phyloP scores from a whole-genome alignment of 1,140 invertebrate species.

The Stratiolaelaps scimitus region DNA sequence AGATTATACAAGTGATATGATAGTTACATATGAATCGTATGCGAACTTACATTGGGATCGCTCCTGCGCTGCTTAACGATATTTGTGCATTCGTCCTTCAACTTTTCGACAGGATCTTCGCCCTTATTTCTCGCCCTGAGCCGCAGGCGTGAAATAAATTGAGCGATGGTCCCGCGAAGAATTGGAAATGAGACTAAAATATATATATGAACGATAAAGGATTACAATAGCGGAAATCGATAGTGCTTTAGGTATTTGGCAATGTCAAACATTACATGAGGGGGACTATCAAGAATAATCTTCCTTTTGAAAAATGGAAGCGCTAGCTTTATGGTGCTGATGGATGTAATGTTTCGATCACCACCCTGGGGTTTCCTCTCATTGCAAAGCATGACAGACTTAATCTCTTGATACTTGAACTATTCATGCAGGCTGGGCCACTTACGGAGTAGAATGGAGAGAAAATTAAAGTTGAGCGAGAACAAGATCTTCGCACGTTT shows the following conservation, averaged over 20 bases:
- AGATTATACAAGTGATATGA: no score
- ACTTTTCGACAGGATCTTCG: background rate
- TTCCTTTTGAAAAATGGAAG: no score
- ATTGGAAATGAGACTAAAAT: conserved; percentile 14
- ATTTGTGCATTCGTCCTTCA: background rate
- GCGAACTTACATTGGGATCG: background rate
- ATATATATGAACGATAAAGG: background rate
- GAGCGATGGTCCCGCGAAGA: background rate
- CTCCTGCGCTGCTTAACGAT: background rate
- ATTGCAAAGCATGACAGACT: no score
- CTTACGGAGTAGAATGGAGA: background rate
- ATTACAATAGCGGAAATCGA: no score
- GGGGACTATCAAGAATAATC: no score
- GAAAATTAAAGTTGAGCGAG: background rate
- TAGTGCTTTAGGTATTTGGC: no score
- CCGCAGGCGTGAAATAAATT: background rate
- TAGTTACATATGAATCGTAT: no score
- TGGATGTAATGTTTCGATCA: no score
- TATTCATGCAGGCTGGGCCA: no score
- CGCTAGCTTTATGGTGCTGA: no score
- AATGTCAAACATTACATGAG: background rate
- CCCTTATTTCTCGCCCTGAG: conserved; percentile 1
- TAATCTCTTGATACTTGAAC: no score
- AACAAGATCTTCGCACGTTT: background rate
- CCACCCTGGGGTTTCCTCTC: no score